These are phyloP conservation scores for Meteorus colon DNA, from an alignment of 2,888 invertebrate species.

Conservation along the genomic window DNA sequence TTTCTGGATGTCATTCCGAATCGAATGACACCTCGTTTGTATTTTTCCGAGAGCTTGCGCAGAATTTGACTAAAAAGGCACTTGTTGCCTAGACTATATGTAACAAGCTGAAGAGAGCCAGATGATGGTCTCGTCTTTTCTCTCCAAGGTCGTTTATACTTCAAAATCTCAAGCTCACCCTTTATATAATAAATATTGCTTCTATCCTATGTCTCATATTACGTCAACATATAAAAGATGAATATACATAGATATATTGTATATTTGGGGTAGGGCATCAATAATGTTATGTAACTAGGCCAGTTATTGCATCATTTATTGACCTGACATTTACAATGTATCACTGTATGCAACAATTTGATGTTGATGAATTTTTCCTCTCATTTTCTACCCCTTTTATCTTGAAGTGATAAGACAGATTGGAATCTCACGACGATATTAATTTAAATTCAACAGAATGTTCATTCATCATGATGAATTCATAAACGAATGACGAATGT, in stretches of 20 bases:
- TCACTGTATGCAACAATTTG: conserved; percentile 47
- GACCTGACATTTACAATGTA: conserved; percentile 48
- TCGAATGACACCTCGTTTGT: too few species aligned
- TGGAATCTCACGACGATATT: too few species aligned
- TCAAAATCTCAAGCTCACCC: neutral
- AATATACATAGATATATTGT: neutral
- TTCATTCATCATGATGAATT: too few species aligned
- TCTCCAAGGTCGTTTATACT: neutral
- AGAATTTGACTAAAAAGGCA: too few species aligned
- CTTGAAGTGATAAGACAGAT: neutral
- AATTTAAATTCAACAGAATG: too few species aligned
- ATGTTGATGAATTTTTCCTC: conserved; percentile 30
- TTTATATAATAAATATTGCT: neutral
- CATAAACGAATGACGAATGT: too few species aligned
- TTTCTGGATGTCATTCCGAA: too few species aligned
- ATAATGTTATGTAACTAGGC: conserved; percentile 51
- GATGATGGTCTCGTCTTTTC: neutral
- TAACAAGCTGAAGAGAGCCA: neutral
- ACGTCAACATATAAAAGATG: neutral
- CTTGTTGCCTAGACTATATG: too few species aligned
- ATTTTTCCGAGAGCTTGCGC: too few species aligned
- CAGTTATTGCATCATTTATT: conserved; percentile 50
- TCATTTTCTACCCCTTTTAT: neutral
- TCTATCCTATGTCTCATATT: conserved; percentile 1
- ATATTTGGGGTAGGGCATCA: neutral